Evolutionary conservation across 2,113 vertebrate species (phyloP).

Genomic region (Pogonocichla stellata): DNA sequence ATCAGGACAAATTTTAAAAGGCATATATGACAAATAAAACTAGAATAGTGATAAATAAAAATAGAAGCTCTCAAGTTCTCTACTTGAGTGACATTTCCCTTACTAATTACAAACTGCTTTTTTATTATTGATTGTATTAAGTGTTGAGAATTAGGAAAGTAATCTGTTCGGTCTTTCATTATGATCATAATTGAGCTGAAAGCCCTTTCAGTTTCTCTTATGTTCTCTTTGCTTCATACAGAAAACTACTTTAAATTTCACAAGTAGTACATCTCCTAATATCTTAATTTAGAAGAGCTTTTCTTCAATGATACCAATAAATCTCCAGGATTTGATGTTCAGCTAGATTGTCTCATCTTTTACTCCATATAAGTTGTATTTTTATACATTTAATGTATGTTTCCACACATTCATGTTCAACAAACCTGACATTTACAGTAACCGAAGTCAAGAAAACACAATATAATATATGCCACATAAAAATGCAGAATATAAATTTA

Average conservation of each 20-base stretch:
- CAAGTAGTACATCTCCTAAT: slow-evolving; percentile 8
- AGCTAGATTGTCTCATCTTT: neutral
- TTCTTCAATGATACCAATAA: slow-evolving; percentile 20
- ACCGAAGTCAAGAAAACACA: slow-evolving; percentile 18
- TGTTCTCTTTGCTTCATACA: neutral
- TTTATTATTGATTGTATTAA: slow-evolving; percentile 50
- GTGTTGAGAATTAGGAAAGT: slow-evolving; percentile 48
- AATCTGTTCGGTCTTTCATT: slow-evolving; percentile 19
- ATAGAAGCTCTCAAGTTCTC: slow-evolving; percentile 7
- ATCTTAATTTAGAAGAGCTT: slow-evolving; percentile 56
- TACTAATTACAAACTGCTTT: slow-evolving; percentile 33
- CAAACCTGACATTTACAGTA: neutral
- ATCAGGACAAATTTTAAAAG: slow-evolving; percentile 23
- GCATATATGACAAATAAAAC: neutral
- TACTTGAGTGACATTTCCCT: neutral
- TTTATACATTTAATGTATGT: slow-evolving; percentile 43
- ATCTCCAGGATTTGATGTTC: slow-evolving; percentile 34
- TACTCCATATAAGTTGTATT: neutral
- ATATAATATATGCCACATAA: neutral
- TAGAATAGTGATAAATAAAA: slow-evolving; percentile 21
- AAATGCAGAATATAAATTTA: neutral
- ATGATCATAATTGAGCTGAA: slow-evolving; percentile 18
- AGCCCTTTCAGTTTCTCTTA: slow-evolving; percentile 17
- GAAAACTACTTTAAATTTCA: slow-evolving; percentile 35
- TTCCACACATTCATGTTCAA: slow-evolving; percentile 17